Percentiles rank a stretch among this genome's conserved stretches.
phyloP scores from a whole-genome alignment of 2,113 vertebrate genomes.

The Laticauda colubrina region DNA sequence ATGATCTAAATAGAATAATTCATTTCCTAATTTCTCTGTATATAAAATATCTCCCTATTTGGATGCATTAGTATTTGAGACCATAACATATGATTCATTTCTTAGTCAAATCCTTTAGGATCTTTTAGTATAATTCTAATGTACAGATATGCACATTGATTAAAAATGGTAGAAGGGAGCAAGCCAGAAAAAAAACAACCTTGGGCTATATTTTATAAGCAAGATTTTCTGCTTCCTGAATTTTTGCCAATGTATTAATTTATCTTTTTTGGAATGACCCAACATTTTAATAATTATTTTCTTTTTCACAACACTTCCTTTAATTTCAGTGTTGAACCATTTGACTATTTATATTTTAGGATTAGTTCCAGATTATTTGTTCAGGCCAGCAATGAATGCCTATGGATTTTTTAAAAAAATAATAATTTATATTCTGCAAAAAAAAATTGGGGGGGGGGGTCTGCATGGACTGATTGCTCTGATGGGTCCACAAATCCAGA shows the following conservation, averaged over 20 bases:
- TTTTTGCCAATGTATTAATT: background rate
- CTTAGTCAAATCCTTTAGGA: background rate
- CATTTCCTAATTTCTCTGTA: background rate
- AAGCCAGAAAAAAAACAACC: background rate
- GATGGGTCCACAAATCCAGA: background rate
- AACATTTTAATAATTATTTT: background rate
- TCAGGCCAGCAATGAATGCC: background rate
- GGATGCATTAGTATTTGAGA: background rate
- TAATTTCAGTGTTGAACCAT: background rate
- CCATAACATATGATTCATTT: background rate
- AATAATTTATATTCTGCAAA: slow-evolving; percentile 21
- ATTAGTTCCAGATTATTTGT: background rate
- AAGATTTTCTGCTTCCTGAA: background rate
- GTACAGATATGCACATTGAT: background rate
- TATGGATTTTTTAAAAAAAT: background rate
- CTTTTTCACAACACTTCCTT: background rate
- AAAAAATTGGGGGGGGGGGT: background rate
- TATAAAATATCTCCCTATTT: background rate
- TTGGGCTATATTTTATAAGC: background rate
- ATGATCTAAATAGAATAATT: background rate
- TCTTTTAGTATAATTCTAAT: background rate
- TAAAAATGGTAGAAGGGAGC: background rate
- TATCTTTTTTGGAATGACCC: background rate
- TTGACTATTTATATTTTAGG: background rate
- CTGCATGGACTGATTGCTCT: slow-evolving; percentile 5